Evolutionary conservation across 2,888 invertebrate species (phyloP).

Genomic region (Drosophila imparisetae): DNA sequence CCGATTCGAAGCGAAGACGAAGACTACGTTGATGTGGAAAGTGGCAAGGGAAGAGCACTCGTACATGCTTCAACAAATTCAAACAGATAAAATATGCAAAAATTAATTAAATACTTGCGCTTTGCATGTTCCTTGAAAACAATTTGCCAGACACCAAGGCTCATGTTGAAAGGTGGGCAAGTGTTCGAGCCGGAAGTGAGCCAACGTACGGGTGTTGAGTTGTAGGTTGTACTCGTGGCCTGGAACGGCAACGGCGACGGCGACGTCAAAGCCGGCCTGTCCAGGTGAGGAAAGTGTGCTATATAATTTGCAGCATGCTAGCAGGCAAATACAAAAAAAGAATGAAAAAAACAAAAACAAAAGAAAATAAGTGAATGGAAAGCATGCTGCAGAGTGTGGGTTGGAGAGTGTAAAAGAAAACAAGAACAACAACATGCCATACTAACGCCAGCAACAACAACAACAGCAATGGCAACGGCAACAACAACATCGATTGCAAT

Average conservation of each 20-base stretch:
- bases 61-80: constrained; percentile 81
- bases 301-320: constrained; percentile 79
- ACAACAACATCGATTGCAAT: constrained; percentile 81
- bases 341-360: constrained; percentile 9
- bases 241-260: constrained; percentile 17
- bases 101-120: constrained; percentile 81
- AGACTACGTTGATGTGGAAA: not conserved
- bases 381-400: constrained; percentile 58
- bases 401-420: constrained; percentile 48
- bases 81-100: constrained; percentile 82
- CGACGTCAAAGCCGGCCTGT: constrained; percentile 74
- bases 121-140: constrained; percentile 82
- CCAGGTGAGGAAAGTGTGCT: constrained; percentile 81
- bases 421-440: constrained; percentile 47
- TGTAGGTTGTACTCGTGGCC: constrained; percentile 62
- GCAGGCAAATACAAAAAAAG: constrained; percentile 54
- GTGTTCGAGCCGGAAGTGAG: constrained; percentile 66
- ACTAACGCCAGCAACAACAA: constrained; percentile 20
- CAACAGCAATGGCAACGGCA: constrained; percentile 29
- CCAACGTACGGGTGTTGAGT: constrained; percentile 66
- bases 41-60: constrained; percentile 43
- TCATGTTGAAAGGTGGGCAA: constrained; percentile 79
- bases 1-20: constrained; percentile 2
- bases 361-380: constrained; percentile 39
- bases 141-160: constrained; percentile 82